Percentiles rank a stretch among this genome's conserved stretches.
Evolutionary conservation across 2,797 vertebrate species (phyloP).

Genomic region (Netta rufina): DNA sequence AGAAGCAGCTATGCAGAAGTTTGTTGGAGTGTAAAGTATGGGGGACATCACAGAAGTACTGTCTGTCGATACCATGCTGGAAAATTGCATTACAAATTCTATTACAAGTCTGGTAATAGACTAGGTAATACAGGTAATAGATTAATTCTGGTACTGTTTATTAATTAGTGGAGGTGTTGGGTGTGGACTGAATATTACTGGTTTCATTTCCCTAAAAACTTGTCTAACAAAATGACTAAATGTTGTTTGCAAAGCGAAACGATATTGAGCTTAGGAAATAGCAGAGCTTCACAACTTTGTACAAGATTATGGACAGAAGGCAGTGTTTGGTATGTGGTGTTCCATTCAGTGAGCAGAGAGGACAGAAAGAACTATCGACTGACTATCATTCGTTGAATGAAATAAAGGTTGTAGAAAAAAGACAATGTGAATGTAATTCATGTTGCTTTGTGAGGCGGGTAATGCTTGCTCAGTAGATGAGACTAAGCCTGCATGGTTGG

Average conservation of each 20-base stretch:
- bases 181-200: neutral
- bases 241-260: neutral
- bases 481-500: neutral
- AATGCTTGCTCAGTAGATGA: neutral
- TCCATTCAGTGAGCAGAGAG: neutral
- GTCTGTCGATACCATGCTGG: neutral
- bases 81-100: neutral
- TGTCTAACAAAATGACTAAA: neutral
- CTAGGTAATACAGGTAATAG: neutral
- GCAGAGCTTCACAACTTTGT: neutral
- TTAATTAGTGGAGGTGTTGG: neutral
- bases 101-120: neutral
- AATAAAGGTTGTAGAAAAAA: neutral
- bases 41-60: neutral
- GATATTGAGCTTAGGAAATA: neutral
- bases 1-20: neutral
- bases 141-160: neutral
- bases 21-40: neutral
- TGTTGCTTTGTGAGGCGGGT: neutral
- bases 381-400: neutral
- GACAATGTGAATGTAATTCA: neutral
- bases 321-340: neutral
- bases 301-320: neutral
- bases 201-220: neutral
- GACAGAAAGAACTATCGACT: neutral